Conservation (phyloP, 2,113 vertebrate species). For the Motacilla alba region DNA sequence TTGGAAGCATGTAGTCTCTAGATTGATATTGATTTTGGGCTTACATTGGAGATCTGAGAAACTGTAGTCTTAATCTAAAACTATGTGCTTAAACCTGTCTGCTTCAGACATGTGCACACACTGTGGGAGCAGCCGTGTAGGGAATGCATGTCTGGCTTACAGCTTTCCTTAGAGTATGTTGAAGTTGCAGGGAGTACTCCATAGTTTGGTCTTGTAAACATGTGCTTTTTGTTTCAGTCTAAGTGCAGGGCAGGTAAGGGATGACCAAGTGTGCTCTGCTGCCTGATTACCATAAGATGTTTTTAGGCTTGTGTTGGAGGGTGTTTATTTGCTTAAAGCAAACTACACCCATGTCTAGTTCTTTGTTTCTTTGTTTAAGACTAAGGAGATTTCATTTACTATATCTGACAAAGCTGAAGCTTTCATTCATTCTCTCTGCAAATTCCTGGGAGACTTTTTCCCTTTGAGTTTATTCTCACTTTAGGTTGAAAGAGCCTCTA, state of each 20-base stretch:
- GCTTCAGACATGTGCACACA: accelerated
- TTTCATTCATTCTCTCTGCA: neutral
- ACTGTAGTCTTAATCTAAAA: neutral
- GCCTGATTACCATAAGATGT: neutral
- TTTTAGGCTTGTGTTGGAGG: neutral
- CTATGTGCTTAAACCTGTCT: neutral
- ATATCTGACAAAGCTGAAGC: neutral
- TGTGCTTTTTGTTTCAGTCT: neutral
- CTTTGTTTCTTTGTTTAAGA: neutral
- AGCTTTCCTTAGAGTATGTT: neutral
- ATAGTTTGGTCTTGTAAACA: neutral
- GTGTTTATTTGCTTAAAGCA: neutral
- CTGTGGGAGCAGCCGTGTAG: neutral
- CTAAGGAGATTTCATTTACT: neutral
- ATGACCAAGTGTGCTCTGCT: neutral
- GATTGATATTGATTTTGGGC: accelerated
- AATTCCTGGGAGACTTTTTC: neutral
- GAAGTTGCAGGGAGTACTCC: neutral
- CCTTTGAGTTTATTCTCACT: neutral
- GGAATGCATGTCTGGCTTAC: neutral
- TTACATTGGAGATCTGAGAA: neutral
- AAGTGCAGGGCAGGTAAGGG: neutral
- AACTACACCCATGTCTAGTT: neutral
- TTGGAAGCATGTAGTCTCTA: neutral
- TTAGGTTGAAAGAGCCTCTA: neutral